These are phyloP conservation scores for Callyntrura sp. DNA, from an alignment of 2,888 invertebrate species.

Conservation along the genomic window DNA sequence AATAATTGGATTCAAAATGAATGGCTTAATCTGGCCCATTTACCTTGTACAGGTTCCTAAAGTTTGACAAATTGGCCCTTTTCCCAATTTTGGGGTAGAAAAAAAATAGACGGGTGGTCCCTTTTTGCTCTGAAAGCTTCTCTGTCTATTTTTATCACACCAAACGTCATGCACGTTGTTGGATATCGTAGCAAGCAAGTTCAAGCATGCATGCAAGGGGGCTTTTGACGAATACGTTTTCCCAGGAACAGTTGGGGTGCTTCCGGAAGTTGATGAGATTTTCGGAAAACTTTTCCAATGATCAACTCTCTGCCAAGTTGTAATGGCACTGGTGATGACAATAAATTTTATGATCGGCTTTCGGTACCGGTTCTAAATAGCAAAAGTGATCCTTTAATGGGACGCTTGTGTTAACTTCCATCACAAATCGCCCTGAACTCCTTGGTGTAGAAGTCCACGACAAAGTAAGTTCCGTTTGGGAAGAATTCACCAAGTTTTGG, in stretches of 20 bases:
- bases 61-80: conserved; percentile 44
- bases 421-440: too few species aligned
- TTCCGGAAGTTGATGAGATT: conserved; percentile 44
- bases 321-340: conserved; percentile 37
- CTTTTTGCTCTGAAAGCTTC: too few species aligned
- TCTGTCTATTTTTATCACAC: too few species aligned
- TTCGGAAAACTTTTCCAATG: conserved; percentile 39
- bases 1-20: conserved; percentile 49
- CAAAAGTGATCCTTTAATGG: conserved; percentile 41
- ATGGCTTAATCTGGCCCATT: conserved; percentile 27
- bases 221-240: background rate
- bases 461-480: too few species aligned
- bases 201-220: background rate
- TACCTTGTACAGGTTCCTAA: conserved; percentile 29
- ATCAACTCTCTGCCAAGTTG: conserved; percentile 41
- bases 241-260: background rate
- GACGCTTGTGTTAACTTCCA: conserved; percentile 14
- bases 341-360: conserved; percentile 43
- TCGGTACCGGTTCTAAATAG: conserved; percentile 12
- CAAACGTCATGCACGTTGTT: background rate
- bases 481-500: too few species aligned
- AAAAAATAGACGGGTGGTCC: too few species aligned
- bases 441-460: too few species aligned
- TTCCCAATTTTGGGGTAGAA: background rate
- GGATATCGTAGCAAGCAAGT: background rate